phyloP scores from a whole-genome alignment of 2,797 vertebrate genomes.

The Protosalanx chinensis region DNA sequence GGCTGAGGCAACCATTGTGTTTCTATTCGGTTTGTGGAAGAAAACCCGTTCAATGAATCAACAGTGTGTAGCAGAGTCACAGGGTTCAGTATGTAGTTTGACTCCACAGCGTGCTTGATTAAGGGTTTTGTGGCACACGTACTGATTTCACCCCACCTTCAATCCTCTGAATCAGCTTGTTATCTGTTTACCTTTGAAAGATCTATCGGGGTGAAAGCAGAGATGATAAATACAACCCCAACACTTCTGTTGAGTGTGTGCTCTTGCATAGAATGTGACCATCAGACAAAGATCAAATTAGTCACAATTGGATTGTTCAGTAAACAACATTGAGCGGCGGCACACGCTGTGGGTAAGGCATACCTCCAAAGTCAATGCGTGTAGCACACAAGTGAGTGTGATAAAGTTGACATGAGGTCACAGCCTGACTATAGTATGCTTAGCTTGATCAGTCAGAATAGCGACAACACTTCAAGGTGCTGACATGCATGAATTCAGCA shows the following conservation, averaged over 20 bases:
- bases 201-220: constrained; percentile 5
- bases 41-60: background rate
- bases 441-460: background rate
- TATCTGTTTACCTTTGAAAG: constrained; percentile 23
- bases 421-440: background rate
- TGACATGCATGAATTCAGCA: background rate
- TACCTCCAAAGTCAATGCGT: background rate
- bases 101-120: background rate
- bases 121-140: background rate
- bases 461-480: background rate
- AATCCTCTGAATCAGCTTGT: constrained; percentile 12
- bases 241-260: background rate
- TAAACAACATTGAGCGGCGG: background rate
- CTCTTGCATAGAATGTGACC: background rate
- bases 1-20: too few relatives aligned
- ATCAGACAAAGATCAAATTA: constrained; percentile 17
- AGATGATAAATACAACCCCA: background rate
- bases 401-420: background rate
- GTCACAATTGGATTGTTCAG: constrained; percentile 2
- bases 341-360: background rate
- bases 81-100: background rate
- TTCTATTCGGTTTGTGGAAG: too few relatives aligned
- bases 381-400: constrained; percentile 8
- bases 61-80: too few relatives aligned
- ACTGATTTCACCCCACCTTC: background rate